phyloP scores from a whole-genome alignment of 2,888 invertebrate genomes.

The Ypsolopha scabrella region DNA sequence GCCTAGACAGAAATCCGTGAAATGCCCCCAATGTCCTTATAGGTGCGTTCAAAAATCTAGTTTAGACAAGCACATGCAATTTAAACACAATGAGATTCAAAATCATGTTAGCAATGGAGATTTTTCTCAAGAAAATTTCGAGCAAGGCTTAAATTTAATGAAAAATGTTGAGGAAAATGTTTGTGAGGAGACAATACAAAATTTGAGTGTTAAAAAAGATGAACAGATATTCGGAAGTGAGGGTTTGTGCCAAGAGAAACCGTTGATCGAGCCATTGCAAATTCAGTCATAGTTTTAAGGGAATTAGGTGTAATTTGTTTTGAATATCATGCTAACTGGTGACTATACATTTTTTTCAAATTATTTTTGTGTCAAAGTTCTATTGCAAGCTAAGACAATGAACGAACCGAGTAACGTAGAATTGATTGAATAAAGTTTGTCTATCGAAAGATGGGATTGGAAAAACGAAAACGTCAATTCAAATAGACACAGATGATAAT shows the following conservation, averaged over 20 bases:
- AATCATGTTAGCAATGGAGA: conserved; percentile 7
- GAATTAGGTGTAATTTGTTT: not conserved
- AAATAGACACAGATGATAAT: too few relatives aligned
- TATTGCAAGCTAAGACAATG: too few relatives aligned
- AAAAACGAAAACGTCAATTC: too few relatives aligned
- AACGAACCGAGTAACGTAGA: too few relatives aligned
- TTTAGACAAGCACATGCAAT: conserved; percentile 56
- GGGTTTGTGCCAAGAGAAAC: not conserved
- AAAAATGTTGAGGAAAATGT: conserved; percentile 11
- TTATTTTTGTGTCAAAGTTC: too few relatives aligned
- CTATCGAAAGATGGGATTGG: too few relatives aligned
- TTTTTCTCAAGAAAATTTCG: conserved; percentile 8
- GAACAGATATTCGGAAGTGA: conserved; percentile 3
- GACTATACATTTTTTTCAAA: too few relatives aligned
- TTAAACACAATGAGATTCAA: conserved; percentile 38
- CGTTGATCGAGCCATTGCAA: conserved; percentile 13
- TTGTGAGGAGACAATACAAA: conserved; percentile 24
- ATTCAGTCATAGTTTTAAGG: conserved; percentile 21
- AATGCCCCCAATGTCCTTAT: conserved; percentile 51
- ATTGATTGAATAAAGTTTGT: too few relatives aligned
- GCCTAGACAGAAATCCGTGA: conserved; percentile 52
- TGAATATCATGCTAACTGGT: too few relatives aligned
- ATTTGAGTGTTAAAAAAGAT: conserved; percentile 41
- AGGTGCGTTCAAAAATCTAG: conserved; percentile 58
- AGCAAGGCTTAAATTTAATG: conserved; percentile 19